Evolutionary conservation across 2,113 vertebrate species (phyloP), one percentile per base, ranked within the genome.

Genomic region (Pituophis catenifer): DNA sequence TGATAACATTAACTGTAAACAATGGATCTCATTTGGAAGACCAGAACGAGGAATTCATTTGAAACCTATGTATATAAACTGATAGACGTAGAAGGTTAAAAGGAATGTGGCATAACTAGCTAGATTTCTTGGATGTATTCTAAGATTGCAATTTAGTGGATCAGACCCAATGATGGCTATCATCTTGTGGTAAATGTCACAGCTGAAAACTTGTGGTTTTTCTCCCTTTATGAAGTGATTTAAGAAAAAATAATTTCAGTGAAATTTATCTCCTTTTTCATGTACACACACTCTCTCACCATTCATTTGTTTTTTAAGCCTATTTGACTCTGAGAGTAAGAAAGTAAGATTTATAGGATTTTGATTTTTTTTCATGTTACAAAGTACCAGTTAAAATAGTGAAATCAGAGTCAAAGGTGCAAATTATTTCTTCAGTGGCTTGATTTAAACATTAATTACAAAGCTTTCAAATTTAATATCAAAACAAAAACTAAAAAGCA

Each of bases 31-130:
- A 50, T 89, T 81, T 89, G 91, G 52, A 89, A 17, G 13, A 75
- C 52, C 33, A 89, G 33, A 70, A 54, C 1, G 8, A 21, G 62
- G 88, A 81, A 57, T 59, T 24, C 52, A 57, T 10, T 9, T 75
- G n/a, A 48, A 89, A 92, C 86, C 59, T 89, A n/a, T 57, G 65
- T 44, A 50, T 26, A 89, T 89, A 57, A 81, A 26, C 33, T 85
- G 38, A 38, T 89, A 92, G 15, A 85, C 8, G 13, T 33, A 58
- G 65, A 89, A 44, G 33, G 88, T 23, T 81, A 38, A 48, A 89
- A 92, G 53, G 26, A 92, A 92, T 92, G 92, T 19, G 38, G 38
- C 17, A 57, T 62, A 75, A 81, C 62, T 38, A 58, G 92, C 44
- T 58, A 23, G 5, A 57, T 50, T 75, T 85, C 24, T 89, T 89